Evolutionary conservation across 92 coral and sea anemone species (phyloP).

Genomic region (Phenganax stokvisi): DNA sequence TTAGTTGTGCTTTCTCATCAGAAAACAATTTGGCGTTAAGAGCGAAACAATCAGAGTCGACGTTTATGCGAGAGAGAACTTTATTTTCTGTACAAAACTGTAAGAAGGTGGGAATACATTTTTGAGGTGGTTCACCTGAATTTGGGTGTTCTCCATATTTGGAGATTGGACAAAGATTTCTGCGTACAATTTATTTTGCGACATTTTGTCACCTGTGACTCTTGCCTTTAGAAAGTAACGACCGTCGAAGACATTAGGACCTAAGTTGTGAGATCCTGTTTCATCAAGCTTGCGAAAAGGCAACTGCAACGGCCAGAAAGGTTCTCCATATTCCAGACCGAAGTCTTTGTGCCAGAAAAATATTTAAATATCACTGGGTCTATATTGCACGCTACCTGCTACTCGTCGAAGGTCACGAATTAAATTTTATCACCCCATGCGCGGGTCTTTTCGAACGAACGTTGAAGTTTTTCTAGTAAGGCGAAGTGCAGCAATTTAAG

Average conservation of each 20-base stretch:
- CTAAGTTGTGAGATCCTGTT: neutral
- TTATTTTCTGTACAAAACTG: neutral
- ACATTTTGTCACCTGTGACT: conserved; percentile 11
- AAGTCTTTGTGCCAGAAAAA: neutral
- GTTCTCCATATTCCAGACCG: neutral
- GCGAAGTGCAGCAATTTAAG: neutral
- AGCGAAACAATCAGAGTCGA: neutral
- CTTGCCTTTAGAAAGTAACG: conserved; percentile 18
- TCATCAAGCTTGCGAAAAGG: neutral
- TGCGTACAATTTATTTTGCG: neutral
- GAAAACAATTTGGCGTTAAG: conserved; percentile 6
- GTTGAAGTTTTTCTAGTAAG: neutral
- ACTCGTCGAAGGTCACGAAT: conserved; percentile 14
- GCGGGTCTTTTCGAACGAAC: neutral
- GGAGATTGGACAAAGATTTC: neutral
- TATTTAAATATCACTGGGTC: neutral
- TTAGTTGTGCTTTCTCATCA: conserved; percentile 21
- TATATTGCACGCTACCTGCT: conserved; percentile 8
- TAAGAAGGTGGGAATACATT: neutral
- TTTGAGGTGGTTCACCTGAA: neutral
- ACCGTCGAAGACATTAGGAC: neutral
- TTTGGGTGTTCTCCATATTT: neutral
- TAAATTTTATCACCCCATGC: conserved; percentile 8
- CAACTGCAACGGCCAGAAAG: neutral
- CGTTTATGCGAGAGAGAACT: neutral